Evolutionary conservation across 2,888 invertebrate genomes (phyloP).

Genomic region (Panzeria rudis): DNA sequence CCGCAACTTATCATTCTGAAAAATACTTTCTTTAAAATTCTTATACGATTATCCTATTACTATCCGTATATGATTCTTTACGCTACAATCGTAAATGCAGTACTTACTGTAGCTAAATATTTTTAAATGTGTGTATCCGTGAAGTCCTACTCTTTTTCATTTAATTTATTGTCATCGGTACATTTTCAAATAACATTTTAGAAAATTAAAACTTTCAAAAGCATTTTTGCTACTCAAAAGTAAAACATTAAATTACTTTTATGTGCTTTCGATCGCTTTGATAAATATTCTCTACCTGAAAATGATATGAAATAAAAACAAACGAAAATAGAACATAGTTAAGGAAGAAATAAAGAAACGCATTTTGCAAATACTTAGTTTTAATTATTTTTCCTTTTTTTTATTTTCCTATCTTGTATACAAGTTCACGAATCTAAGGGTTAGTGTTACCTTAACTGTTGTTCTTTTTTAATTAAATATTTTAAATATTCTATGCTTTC

Average conservation of each 20-base stretch:
- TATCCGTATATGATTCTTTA: no score
- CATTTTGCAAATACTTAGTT: neutral
- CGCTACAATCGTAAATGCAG: no score
- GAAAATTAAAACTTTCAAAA: neutral
- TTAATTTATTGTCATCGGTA: no score
- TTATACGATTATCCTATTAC: no score
- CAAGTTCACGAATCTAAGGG: neutral
- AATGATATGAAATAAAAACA: neutral
- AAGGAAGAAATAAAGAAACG: neutral
- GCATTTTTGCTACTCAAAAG: neutral
- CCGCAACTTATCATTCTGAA: no score
- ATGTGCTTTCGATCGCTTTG: neutral
- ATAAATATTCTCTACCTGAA: neutral
- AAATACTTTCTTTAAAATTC: no score
- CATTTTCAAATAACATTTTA: no score
- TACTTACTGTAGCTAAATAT: no score
- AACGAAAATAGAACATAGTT: neutral
- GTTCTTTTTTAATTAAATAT: conserved; percentile 16
- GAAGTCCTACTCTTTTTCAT: no score
- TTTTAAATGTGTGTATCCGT: no score
- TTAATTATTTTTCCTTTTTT: conserved; percentile 23
- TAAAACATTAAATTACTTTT: conserved; percentile 4
- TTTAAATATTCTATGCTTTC: conserved; percentile 20
- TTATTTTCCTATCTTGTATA: conserved; percentile 2
- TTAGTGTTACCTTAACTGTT: neutral